Evolutionary conservation across 2,797 vertebrate genomes (phyloP), one percentile per base, ranked within the genome.

Genomic region (Enteromius afrohamiltoni): DNA sequence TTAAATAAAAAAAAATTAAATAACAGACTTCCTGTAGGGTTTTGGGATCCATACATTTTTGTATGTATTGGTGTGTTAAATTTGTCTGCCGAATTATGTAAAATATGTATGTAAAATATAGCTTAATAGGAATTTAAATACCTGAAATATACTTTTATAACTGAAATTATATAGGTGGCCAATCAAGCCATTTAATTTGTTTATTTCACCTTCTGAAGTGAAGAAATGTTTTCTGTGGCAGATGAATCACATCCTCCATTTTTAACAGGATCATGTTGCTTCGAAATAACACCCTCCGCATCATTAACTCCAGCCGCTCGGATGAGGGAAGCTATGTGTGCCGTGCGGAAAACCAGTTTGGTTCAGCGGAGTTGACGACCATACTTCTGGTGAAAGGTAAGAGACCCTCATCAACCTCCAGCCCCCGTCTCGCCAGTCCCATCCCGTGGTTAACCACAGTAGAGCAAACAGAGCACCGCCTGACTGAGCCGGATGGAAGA

Each of bases 361-460:
- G 98, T 87, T 96, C 95, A n/a, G 96, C 98, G 37, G 97, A 97
- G 93, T 96, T 98, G 91, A 91, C 93, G 88, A 95, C 96, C 87
- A 93, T 94, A 1, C 86, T 99, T 81, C 97, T 95, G 93, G 96
- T 99, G 88, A 98, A 98, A 97, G 98, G 98, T 99, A 96, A 94
- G 93, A 88, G 89, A 91, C 88, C 92, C 89, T 58, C 17, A 83
- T 77, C 91, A 89, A 55, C 47, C 84, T 86, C 88, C 90, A 80
- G 87, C 90, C 91, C 89, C 88, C 90, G 90, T 89, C 91, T 92
- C 90, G 89, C 87, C 92, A 92, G 91, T 91, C 62, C 55, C 45
- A 80, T 49, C 45, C 16, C 17, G 3, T 42, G 80, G 60, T 67
- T 70, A 83, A 71, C 75, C 53, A 26, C 79, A 47, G 51, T 34